Evolutionary conservation across 2,888 invertebrate species (phyloP).

Genomic region (Lithophane socia): DNA sequence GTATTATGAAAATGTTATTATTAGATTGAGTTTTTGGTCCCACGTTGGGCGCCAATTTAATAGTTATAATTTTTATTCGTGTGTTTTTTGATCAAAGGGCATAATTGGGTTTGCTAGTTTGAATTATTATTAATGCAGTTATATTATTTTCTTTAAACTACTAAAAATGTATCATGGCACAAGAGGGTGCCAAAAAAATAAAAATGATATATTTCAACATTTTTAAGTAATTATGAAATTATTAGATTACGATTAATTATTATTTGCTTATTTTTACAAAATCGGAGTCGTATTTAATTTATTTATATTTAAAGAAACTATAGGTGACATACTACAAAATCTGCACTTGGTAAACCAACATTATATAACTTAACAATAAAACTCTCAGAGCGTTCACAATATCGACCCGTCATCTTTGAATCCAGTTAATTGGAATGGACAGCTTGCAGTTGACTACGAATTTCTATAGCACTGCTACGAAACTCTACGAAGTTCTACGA

Average conservation of each 20-base stretch:
- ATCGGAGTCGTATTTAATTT: too few species aligned
- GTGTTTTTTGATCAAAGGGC: background rate
- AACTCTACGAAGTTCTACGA: slow-evolving; percentile 25
- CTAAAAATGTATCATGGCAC: background rate
- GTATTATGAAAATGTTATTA: slow-evolving; percentile 24
- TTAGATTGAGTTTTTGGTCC: slow-evolving; percentile 11
- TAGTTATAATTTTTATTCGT: background rate
- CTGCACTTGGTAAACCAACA: background rate
- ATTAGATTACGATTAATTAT: background rate
- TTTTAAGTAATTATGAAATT: background rate
- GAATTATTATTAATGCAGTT: background rate
- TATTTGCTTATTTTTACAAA: background rate
- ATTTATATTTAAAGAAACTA: too few species aligned
- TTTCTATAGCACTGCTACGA: slow-evolving; percentile 42
- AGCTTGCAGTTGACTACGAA: slow-evolving; percentile 19
- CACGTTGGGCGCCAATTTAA: slow-evolving; percentile 45
- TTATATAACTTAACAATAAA: background rate
- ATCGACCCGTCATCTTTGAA: slow-evolving; percentile 19
- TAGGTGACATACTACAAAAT: too few species aligned
- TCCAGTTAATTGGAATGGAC: slow-evolving; percentile 22
- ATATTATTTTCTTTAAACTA: background rate
- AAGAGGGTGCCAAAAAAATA: background rate
- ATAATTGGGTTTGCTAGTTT: background rate
- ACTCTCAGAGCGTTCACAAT: background rate
- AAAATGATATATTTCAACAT: background rate